Evolutionary conservation across 2,113 vertebrate species (phyloP).

Genomic region (Eptesicus fuscus): DNA sequence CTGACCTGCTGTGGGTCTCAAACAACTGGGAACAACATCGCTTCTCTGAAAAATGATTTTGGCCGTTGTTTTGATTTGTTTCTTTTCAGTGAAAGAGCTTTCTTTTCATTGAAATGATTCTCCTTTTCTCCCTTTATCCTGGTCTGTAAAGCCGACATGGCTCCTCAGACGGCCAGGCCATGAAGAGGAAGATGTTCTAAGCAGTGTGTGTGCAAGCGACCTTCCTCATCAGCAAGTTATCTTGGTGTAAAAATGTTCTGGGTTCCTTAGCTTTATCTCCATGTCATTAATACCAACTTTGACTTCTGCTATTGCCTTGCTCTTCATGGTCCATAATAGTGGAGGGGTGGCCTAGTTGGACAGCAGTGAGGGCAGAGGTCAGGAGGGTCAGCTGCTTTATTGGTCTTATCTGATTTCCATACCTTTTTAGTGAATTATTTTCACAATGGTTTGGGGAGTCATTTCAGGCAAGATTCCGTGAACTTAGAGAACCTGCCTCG

Average conservation of each 20-base stretch:
- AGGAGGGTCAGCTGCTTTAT: accelerated
- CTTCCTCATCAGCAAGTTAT: accelerated
- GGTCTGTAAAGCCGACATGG: accelerated
- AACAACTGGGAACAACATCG: accelerated
- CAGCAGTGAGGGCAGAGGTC: neutral
- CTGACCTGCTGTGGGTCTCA: accelerated
- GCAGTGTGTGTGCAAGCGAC: accelerated
- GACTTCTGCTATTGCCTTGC: accelerated
- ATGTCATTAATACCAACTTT: accelerated
- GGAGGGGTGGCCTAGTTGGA: neutral
- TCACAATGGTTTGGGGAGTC: neutral
- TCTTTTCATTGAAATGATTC: neutral
- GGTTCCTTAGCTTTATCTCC: neutral
- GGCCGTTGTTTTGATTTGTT: neutral
- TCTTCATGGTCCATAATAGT: accelerated
- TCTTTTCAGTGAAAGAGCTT: neutral
- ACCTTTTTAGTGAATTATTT: neutral
- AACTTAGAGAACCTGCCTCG: accelerated
- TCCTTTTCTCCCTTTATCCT: neutral
- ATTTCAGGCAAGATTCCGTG: accelerated
- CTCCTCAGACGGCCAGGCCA: neutral
- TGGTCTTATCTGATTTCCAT: neutral
- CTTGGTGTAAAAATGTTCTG: neutral
- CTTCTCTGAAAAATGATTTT: too few relatives aligned
- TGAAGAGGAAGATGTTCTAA: neutral